phyloP scores from a whole-genome alignment of 2,113 vertebrate genomes.

The Nycticorax nycticorax region DNA sequence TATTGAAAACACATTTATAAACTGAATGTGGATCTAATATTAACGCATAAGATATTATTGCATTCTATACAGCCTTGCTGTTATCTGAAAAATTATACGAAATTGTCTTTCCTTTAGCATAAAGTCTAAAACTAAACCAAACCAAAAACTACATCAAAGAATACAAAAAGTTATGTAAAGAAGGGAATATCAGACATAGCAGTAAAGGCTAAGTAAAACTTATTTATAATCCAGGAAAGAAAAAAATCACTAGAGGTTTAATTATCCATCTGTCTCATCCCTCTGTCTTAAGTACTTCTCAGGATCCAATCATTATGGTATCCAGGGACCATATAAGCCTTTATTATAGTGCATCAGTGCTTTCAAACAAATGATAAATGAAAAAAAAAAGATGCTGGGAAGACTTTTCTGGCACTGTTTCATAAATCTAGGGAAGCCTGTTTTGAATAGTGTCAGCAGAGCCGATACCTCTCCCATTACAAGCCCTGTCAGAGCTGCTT shows the following conservation, averaged over 20 bases:
- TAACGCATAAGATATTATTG: not conserved
- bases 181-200: not conserved
- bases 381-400: not conserved
- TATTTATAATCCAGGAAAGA: not conserved
- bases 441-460: not conserved
- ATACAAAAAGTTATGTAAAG: not conserved
- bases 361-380: not conserved
- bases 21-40: not conserved
- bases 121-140: not conserved
- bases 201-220: not conserved
- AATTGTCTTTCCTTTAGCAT: not conserved
- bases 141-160: not conserved
- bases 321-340: not conserved
- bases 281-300: not conserved
- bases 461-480: not conserved
- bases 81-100: not conserved
- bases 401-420: not conserved
- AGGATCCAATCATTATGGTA: not conserved
- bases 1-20: not conserved
- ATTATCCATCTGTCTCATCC: not conserved
- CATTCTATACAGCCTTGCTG: not conserved
- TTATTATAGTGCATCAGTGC: not conserved
- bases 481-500: not conserved
- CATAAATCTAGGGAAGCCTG: not conserved
- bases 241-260: not conserved